phyloP scores from a whole-genome alignment of 2,113 vertebrate genomes.

The Heliornis fulica region DNA sequence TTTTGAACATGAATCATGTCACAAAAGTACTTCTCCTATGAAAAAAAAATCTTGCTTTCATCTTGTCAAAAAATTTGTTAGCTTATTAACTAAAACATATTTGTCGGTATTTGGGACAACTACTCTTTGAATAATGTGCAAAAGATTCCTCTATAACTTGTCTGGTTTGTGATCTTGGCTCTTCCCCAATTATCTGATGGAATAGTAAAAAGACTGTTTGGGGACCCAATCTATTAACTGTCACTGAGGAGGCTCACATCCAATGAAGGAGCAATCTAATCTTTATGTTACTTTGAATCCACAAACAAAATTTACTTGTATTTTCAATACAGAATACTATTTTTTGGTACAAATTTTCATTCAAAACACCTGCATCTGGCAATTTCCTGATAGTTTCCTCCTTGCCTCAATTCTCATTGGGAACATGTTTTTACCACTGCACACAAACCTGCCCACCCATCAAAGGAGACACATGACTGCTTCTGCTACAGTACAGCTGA shows the following conservation, averaged over 20 bases:
- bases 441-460: neutral
- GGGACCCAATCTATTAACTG: neutral
- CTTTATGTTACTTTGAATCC: neutral
- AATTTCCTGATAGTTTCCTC: neutral
- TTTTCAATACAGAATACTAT: neutral
- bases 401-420: neutral
- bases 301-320: neutral
- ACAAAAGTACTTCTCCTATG: rapidly evolving
- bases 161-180: neutral
- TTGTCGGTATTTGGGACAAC: no score
- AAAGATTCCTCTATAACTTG: neutral
- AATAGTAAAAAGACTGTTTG: neutral
- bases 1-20: neutral
- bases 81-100: no score
- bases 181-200: neutral
- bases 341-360: neutral
- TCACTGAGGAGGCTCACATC: neutral
- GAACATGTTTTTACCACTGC: neutral
- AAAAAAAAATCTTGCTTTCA: neutral
- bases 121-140: neutral
- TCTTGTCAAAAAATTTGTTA: no score
- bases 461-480: neutral
- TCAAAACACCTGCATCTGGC: neutral
- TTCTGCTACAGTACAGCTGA: neutral
- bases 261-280: neutral